Conservation (phyloP, 2,888 invertebrate species). For the Torymus auratus region DNA sequence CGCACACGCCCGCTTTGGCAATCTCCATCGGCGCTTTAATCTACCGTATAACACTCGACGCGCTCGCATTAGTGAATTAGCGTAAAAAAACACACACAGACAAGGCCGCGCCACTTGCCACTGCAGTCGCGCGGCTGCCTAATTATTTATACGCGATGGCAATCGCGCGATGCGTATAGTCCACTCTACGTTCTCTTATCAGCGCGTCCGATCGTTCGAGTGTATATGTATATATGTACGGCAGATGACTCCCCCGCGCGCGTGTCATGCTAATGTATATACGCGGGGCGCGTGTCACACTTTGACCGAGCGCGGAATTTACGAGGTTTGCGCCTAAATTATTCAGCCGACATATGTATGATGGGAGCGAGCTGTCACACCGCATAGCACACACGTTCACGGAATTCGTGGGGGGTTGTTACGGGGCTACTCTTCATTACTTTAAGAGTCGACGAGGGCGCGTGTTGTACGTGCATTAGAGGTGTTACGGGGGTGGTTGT, state of each 20-base stretch:
- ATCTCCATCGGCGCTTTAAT: conserved; percentile 9
- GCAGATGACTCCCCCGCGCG: conserved; percentile 35
- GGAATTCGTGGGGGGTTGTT: background rate
- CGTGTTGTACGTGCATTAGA: too few species aligned
- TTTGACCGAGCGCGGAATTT: conserved; percentile 18
- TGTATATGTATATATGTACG: too few species aligned
- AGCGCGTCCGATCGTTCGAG: background rate
- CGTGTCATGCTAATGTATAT: conserved; percentile 18
- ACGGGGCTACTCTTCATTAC: conserved; percentile 1
- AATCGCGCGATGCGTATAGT: background rate
- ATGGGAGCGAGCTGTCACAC: background rate
- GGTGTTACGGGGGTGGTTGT: too few species aligned
- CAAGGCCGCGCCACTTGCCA: background rate
- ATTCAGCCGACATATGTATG: conserved; percentile 29
- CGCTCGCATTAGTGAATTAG: conserved; percentile 35
- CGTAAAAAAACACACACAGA: conserved; percentile 22
- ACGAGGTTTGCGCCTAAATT: conserved; percentile 13
- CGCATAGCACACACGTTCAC: background rate
- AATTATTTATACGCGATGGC: conserved; percentile 43
- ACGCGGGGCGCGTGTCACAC: background rate
- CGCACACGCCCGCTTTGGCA: background rate
- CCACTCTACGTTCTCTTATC: conserved; percentile 11
- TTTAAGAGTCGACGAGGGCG: conserved; percentile 1
- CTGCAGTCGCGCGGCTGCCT: conserved; percentile 11
- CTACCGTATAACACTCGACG: background rate